A percentile compares a stretch with the other conserved stretches of the same genome.
Conservation (phyloP, 2,888 invertebrate species). For the Drosophila meridionalis region DNA sequence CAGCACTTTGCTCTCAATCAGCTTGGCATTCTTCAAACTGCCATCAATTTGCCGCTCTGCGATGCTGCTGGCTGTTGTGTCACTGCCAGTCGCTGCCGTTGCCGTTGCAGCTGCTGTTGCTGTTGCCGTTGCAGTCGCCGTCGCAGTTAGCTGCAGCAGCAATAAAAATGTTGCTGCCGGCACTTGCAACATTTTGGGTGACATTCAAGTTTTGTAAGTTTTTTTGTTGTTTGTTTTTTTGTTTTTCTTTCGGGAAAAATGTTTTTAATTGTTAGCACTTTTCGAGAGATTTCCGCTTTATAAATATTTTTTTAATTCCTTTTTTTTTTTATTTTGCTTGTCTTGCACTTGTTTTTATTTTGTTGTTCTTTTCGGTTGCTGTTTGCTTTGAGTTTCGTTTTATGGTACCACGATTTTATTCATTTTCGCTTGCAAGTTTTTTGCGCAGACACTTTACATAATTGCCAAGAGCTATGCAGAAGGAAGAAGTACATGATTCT, state of each 20-base stretch:
- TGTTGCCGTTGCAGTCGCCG: slow-evolving; percentile 27
- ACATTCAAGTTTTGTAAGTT: slow-evolving; percentile 58
- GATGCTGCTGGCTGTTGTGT: slow-evolving; percentile 45
- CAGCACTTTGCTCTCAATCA: slow-evolving; percentile 83
- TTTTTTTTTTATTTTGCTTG: slow-evolving; percentile 12
- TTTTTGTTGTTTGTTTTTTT: slow-evolving; percentile 2
- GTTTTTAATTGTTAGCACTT: slow-evolving; percentile 72
- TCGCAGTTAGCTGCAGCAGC: slow-evolving; percentile 48
- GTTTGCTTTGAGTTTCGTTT: slow-evolving; percentile 42
- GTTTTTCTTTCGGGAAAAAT: slow-evolving; percentile 33
- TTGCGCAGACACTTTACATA: slow-evolving; percentile 65
- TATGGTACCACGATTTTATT: slow-evolving; percentile 80
- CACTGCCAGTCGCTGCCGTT: slow-evolving; percentile 23
- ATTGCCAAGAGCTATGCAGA: slow-evolving; percentile 61
- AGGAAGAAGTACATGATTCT: slow-evolving; percentile 6
- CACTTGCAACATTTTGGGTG: slow-evolving; percentile 78
- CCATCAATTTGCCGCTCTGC: slow-evolving; percentile 78
- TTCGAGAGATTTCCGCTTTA: slow-evolving; percentile 45
- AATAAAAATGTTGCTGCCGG: slow-evolving; percentile 69
- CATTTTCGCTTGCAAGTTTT: slow-evolving; percentile 67
- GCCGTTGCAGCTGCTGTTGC: slow-evolving; percentile 29
- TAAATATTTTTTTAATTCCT: background rate
- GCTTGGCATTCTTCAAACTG: slow-evolving; percentile 82
- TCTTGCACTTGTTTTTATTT: slow-evolving; percentile 42
- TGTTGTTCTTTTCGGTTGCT: slow-evolving; percentile 13